Conservation (phyloP, 2,797 vertebrate genomes). For the Argya squamiceps region DNA sequence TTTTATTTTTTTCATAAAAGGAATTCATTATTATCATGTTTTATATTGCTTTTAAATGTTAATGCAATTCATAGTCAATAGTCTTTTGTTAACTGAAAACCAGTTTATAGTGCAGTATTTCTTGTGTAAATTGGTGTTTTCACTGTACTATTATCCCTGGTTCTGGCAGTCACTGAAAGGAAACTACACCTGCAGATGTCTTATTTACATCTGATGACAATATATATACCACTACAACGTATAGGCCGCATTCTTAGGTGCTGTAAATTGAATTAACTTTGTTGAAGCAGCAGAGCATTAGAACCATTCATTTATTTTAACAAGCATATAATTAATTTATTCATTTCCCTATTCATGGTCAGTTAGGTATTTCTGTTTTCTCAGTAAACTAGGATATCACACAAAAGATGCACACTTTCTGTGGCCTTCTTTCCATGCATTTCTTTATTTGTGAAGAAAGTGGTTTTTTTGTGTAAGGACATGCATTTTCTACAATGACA, state of each 20-base stretch:
- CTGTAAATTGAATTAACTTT: not conserved
- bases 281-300: not conserved
- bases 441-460: not conserved
- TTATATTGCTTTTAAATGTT: not conserved
- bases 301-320: not conserved
- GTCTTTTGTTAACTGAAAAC: not conserved
- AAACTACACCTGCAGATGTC: not conserved
- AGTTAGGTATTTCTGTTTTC: constrained; percentile 1
- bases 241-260: not conserved
- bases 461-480: not conserved
- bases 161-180: not conserved
- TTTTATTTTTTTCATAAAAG: not conserved
- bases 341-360: not conserved
- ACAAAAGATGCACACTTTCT: not conserved
- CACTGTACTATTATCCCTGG: not conserved
- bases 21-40: not conserved
- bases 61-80: not conserved
- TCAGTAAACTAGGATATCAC: not conserved
- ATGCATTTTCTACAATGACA: not conserved
- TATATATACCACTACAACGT: not conserved
- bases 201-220: not conserved
- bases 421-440: not conserved
- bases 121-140: not conserved
- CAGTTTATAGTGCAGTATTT: not conserved
- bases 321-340: not conserved